Conservation (phyloP, 2,797 vertebrate species). For the Podarcis lilfordi region DNA sequence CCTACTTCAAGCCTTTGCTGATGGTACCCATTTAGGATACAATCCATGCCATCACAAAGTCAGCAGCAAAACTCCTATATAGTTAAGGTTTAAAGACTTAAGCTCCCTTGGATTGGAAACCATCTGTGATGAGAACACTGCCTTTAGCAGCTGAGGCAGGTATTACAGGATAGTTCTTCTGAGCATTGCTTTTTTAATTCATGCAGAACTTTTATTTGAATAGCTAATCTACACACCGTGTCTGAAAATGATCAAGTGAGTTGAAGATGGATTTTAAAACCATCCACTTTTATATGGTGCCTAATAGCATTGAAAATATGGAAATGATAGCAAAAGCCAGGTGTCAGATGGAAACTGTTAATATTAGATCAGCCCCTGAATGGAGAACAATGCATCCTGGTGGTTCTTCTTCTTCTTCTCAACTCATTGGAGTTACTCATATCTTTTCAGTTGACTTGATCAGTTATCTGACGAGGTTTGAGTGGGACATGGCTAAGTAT, state of each 20-base stretch:
- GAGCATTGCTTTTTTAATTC: background rate
- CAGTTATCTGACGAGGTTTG: constrained; percentile 89
- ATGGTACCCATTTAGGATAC: background rate
- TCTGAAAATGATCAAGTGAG: background rate
- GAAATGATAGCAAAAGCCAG: background rate
- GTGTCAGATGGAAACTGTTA: background rate
- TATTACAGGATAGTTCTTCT: no score
- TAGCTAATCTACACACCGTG: background rate
- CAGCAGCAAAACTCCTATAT: background rate
- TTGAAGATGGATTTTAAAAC: background rate
- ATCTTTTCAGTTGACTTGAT: constrained; percentile 86
- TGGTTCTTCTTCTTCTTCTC: no score
- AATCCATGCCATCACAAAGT: background rate
- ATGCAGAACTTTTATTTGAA: background rate
- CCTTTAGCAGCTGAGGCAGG: background rate
- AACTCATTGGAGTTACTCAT: constrained; percentile 37
- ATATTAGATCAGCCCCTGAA: background rate
- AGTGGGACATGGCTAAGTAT: constrained; percentile 98
- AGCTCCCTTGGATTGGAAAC: background rate
- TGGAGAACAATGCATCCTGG: background rate
- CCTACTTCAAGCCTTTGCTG: background rate
- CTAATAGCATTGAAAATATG: background rate
- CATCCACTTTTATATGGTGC: background rate
- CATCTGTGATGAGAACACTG: background rate
- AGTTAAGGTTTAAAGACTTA: background rate